Evolutionary conservation across 2,113 vertebrate genomes (phyloP), one percentile per base, ranked within the genome.

Genomic region (Dinomys branickii): DNA sequence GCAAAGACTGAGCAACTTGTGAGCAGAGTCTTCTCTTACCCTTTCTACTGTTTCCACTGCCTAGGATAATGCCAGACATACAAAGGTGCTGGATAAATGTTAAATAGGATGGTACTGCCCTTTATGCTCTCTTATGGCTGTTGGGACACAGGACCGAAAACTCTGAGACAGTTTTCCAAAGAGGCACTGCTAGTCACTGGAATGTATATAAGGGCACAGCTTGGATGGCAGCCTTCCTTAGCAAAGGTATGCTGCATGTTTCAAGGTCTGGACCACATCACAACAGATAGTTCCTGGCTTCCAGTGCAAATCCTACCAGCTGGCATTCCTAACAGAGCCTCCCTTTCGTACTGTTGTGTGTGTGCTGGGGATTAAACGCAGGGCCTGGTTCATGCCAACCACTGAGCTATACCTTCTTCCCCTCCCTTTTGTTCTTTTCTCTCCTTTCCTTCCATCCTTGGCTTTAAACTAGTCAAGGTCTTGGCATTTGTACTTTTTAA

Each of bases 21-120:
- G 44, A 77, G 69, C 59, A 69, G 44, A 4, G 11, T 90, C 88
- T 94, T 92, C 84, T 81, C 41, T 92, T 88, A 61, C 33, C 85
- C 69, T 86, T 88, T 65, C 75, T 91, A 75, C 35, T 85, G 16
- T 88, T 90, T 26, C 22, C 63, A 90, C 41, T 50, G 56, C 87
- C 50, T 13, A 17, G 1, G 20, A 30, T 41, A 80, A 92, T 67
- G 19, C 61, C 26, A 59, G 38, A 6, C 33, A 65, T 69, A 85
- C 35, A 54, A 85, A 94, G 58, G 3, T 24, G 20, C 54, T 84
- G 87, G n/a, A 14, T 77, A 73, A 80, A 33, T 69, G 35, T 94
- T 78, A 61, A 88, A 67, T 52, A 47, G 26, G 35, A 41, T 0
- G 1, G 28, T 26, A 30, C 58, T 88, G 16, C 24, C 24, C 33